Evolutionary conservation across 2,888 invertebrate genomes (phyloP).

Genomic region (Onthophagus sagittarius): DNA sequence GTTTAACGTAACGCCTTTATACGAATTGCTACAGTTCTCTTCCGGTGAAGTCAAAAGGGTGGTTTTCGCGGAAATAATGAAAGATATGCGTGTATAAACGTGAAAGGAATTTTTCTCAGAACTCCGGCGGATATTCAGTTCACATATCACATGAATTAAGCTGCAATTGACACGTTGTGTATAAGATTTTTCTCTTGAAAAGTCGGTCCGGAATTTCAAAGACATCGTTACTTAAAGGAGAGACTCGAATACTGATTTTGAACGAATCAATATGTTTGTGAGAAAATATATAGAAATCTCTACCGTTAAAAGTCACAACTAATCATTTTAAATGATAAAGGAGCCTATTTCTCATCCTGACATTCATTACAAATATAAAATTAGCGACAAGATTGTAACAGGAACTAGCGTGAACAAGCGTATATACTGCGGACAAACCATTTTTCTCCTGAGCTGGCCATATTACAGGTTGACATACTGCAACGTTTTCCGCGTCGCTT

Average conservation of each 20-base stretch:
- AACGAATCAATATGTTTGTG: not conserved
- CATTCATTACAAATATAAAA: slow-evolving; percentile 10
- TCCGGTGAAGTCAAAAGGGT: not conserved
- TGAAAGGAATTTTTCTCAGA: not conserved
- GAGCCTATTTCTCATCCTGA: not conserved
- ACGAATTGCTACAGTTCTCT: not conserved
- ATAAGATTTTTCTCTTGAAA: slow-evolving; percentile 2
- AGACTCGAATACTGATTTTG: not conserved
- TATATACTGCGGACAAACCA: not conserved
- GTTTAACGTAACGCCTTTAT: not conserved
- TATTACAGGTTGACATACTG: not conserved
- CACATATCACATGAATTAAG: not conserved
- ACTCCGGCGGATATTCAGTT: not conserved
- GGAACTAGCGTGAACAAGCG: not conserved
- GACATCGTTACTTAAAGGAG: not conserved
- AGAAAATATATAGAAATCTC: not conserved
- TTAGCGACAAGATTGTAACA: slow-evolving; percentile 6
- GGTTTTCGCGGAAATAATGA: not conserved
- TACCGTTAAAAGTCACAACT: not conserved
- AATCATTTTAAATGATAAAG: slow-evolving; percentile 4
- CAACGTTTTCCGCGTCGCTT: not conserved
- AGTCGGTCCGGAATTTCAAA: not conserved
- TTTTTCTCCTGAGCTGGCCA: not conserved
- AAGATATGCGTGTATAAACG: slow-evolving; percentile 1
- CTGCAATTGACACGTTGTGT: slow-evolving; percentile 3